A percentile compares a stretch with the other conserved stretches of the same genome.
phyloP scores from a whole-genome alignment of 2,797 vertebrate species.

The Hydrocynus forskahlii region DNA sequence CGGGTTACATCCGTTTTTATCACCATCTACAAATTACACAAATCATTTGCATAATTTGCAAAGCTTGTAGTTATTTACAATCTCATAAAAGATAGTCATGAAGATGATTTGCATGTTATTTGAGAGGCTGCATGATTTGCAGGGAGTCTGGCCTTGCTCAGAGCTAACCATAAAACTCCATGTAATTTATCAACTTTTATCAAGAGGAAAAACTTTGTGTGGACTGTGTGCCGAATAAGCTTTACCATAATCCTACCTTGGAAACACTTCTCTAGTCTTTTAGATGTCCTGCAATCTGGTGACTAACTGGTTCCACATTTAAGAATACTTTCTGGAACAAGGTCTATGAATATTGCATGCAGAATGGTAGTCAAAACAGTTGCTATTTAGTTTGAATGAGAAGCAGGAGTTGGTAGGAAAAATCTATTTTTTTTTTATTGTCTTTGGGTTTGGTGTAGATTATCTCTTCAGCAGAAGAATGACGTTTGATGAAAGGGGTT shows the following conservation, averaged over 20 bases:
- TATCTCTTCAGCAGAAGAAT: constrained; percentile 23
- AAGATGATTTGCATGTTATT: constrained; percentile 3
- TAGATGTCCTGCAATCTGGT: not conserved
- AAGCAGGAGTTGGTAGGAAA: not conserved
- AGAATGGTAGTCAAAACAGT: not conserved
- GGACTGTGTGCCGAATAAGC: not conserved
- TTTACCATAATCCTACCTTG: not conserved
- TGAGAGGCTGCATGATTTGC: constrained; percentile 2
- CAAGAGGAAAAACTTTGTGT: not conserved
- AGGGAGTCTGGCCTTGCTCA: not conserved
- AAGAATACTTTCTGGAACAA: not conserved
- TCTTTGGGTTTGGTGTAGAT: constrained; percentile 21
- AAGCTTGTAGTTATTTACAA: constrained; percentile 18
- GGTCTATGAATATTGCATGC: not conserved
- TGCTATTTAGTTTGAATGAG: not conserved
- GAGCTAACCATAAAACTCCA: not conserved
- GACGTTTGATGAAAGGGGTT: constrained; percentile 39
- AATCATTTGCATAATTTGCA: not conserved
- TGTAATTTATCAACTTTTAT: not conserved
- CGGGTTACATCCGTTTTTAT: not conserved
- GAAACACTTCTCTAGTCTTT: not conserved
- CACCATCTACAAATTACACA: constrained; percentile 1
- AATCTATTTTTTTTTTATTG: constrained; percentile 13
- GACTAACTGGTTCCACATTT: not conserved
- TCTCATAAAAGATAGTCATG: not conserved